Base-by-base conservation (phyloP, 2,888 invertebrate species). In the Hydraecia micacea region DNA sequence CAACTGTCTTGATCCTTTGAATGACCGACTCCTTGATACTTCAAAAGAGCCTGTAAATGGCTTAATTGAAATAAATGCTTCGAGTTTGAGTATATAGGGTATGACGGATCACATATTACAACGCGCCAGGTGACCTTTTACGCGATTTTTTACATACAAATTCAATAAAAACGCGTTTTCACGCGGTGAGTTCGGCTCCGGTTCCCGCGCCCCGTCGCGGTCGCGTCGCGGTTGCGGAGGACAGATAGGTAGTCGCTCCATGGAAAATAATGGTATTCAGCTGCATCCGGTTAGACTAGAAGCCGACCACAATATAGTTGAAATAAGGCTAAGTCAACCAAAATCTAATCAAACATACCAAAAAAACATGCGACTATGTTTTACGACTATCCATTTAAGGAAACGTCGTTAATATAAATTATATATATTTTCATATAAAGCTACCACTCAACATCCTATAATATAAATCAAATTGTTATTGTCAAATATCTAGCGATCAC, bases 401-500 rank as follows among this genome's bases (percentile, higher is more conserved):
- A 52, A 68, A 55, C 11, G 28, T 62, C 62, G 46, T 52, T 55
- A 69, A 66, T 49, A 18, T 46, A 63, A 46, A 18, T 11, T 28
- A 71, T 67, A 52, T 65, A 52, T 71, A 69, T 36, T n/a, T 42
- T 25, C 36, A 66, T 55, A 36, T 67, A 72, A 15, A 65, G 21
- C 7, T 13, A 72, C 36, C 63, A 66, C 68, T 85, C 81, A 83
- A 81, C 72, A 66, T 77, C 11, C 71, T 49, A 71, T 65, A 32
- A 8, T 5, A 85, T 84, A 84, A 84, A 82, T 84, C 83, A 85
- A 46, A 73, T 5, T 3, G 3, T 74, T 73, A 86, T 82, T 65
- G 60, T 76, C 49, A 39, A 65, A 52, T 67, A 49, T 55, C 18
- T 6, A n/a, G 58, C 46, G 9, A 18, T 46, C 1, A 4, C 84